Evolutionary conservation across 1,140 invertebrate genomes (phyloP).

Genomic region (Olivierus martensii): DNA sequence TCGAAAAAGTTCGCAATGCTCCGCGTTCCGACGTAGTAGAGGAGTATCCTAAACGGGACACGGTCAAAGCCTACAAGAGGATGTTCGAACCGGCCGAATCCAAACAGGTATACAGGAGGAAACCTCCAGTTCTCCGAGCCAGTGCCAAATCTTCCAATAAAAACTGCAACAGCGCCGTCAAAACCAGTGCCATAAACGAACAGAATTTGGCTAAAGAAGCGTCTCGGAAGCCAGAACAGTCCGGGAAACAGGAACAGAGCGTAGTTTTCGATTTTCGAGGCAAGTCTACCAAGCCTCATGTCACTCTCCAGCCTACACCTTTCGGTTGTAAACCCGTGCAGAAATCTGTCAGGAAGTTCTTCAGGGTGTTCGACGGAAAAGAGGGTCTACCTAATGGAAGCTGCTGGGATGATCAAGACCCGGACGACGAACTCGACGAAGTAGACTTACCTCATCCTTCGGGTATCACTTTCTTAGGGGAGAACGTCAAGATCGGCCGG

Average conservation of each 20-base stretch:
- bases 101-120: background rate
- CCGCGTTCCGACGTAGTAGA: constrained; percentile 25
- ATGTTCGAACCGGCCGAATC: constrained; percentile 51
- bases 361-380: background rate
- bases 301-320: constrained; percentile 9
- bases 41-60: constrained; percentile 56
- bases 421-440: background rate
- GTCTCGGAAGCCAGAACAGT: background rate
- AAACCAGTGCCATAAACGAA: background rate
- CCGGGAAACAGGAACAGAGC: background rate
- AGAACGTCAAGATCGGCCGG: background rate
- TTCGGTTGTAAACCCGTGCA: background rate
- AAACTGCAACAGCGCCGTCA: background rate
- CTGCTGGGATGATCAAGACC: background rate
- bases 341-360: background rate
- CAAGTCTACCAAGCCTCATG: constrained; percentile 10
- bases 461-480: background rate
- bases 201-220: background rate
- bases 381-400: background rate
- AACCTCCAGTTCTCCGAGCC: constrained; percentile 18
- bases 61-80: constrained; percentile 64
- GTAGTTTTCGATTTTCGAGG: constrained; percentile 17
- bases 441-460: background rate
- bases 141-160: background rate
- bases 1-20: constrained; percentile 25